These are phyloP conservation scores for Pavo muticus DNA, from an alignment of 2,113 vertebrate genomes.

Conservation along the genomic window DNA sequence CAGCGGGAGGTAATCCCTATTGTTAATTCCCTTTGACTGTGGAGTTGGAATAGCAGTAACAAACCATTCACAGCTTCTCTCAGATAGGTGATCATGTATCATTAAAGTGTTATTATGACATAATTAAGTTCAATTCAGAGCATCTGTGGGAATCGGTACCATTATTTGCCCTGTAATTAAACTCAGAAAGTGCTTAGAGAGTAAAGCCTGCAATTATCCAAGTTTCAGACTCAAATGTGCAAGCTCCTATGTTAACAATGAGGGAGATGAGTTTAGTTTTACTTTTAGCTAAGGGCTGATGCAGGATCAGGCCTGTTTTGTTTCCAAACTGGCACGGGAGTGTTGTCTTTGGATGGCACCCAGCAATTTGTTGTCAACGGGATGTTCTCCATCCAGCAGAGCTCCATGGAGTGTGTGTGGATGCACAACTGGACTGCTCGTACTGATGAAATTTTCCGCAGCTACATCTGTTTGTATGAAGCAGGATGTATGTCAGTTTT, in stretches of 20 bases:
- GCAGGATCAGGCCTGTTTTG: neutral
- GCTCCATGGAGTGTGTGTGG: neutral
- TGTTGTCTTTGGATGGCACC: neutral
- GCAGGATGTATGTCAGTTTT: constrained; percentile 59
- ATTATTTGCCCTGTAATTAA: neutral
- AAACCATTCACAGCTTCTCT: neutral
- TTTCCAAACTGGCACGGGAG: neutral
- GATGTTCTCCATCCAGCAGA: neutral
- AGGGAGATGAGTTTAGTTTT: neutral
- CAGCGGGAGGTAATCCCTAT: neutral
- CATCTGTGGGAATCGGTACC: neutral
- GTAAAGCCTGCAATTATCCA: neutral
- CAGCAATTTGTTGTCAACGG: neutral
- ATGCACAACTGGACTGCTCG: neutral
- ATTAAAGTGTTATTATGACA: neutral
- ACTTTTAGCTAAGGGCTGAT: neutral
- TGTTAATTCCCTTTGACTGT: neutral
- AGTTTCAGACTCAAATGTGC: neutral
- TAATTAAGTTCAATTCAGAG: neutral
- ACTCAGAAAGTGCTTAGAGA: neutral
- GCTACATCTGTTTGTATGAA: constrained; percentile 33
- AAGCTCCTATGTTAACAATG: fast-evolving
- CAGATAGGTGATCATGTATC: neutral
- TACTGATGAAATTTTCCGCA: constrained; percentile 40
- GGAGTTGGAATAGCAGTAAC: neutral